Percentiles rank a stretch among this genome's conserved stretches.
These are phyloP conservation scores for Conger conger DNA, from an alignment of 2,113 vertebrate genomes.

Conservation along the genomic window DNA sequence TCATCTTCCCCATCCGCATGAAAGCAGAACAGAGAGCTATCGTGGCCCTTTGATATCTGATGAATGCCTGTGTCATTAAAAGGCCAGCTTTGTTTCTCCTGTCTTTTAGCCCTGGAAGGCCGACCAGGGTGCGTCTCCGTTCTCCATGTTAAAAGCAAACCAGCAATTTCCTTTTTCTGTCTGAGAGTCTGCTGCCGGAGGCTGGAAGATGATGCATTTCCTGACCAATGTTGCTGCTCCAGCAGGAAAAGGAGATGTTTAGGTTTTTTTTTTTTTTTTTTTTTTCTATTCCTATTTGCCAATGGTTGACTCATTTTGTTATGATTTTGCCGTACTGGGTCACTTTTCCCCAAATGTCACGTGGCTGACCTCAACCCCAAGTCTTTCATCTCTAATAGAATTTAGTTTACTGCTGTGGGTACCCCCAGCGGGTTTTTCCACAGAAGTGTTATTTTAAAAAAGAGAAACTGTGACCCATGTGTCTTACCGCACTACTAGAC, in stretches of 20 bases:
- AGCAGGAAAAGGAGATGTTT: background rate
- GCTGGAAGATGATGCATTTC: background rate
- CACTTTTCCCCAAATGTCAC: background rate
- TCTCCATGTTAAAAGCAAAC: background rate
- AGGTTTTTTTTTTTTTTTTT: background rate
- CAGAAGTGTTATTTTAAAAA: background rate
- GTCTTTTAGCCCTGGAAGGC: background rate
- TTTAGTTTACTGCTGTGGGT: background rate
- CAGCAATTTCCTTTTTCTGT: background rate
- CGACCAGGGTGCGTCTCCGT: background rate
- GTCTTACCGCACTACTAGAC: background rate
- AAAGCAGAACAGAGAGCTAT: background rate
- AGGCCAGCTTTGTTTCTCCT: background rate
- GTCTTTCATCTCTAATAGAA: background rate
- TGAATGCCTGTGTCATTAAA: background rate
- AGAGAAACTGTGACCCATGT: background rate
- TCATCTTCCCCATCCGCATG: background rate
- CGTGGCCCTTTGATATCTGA: conserved; percentile 5
- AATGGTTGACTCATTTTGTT: background rate
- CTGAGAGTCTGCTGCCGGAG: background rate
- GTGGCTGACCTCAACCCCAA: background rate
- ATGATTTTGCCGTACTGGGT: background rate
- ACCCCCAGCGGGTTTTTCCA: background rate
- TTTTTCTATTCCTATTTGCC: background rate
- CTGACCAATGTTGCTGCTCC: background rate